These are phyloP conservation scores for Nasonia oneida DNA, from an alignment of 2,888 invertebrate genomes.

Conservation along the genomic window DNA sequence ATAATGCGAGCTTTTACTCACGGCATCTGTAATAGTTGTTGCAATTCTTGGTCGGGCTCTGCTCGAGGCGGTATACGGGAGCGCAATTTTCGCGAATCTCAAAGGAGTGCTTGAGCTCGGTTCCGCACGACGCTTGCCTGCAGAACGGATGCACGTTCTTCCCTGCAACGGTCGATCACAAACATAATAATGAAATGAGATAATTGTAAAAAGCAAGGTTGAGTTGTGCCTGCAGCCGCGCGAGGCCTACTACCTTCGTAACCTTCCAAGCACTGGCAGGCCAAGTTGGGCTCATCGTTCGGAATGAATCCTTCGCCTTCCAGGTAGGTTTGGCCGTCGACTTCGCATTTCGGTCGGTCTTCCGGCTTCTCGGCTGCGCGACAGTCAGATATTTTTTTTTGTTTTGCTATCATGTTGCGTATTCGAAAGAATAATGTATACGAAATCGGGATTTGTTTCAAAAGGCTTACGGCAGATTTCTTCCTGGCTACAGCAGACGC, in stretches of 20 bases:
- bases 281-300: conserved; percentile 63
- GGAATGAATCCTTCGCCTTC: conserved; percentile 70
- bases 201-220: neutral
- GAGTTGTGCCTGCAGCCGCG: too few relatives aligned
- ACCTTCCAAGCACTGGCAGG: conserved; percentile 68
- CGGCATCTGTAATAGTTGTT: conserved; percentile 69
- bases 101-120: conserved; percentile 57
- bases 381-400: neutral
- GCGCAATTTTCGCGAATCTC: conserved; percentile 66
- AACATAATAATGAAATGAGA: neutral
- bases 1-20: conserved; percentile 65
- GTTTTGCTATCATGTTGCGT: too few relatives aligned
- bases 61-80: conserved; percentile 66
- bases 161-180: neutral
- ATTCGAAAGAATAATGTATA: too few relatives aligned
- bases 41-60: conserved; percentile 66
- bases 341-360: conserved; percentile 67
- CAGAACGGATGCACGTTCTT: neutral
- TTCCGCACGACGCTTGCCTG: conserved; percentile 68
- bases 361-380: conserved; percentile 65
- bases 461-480: conserved; percentile 70
- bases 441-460: too few relatives aligned
- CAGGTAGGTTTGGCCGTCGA: conserved; percentile 68
- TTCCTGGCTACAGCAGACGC: conserved; percentile 65
- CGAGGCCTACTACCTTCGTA: conserved; percentile 63